Conservation (phyloP, 2,888 invertebrate genomes). For the Agriopis marginaria region DNA sequence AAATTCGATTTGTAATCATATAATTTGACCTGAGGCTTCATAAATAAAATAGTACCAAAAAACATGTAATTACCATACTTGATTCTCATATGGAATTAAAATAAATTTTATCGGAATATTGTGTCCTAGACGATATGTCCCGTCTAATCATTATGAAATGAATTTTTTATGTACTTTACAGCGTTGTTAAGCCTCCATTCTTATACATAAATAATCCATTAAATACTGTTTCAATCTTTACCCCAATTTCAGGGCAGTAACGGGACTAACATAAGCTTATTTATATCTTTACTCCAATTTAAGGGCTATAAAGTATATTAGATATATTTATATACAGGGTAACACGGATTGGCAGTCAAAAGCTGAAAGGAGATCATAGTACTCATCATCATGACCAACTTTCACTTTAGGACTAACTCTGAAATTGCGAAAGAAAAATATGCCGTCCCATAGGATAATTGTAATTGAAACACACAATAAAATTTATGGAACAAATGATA, state of each 20-base stretch:
- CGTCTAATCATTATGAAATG: neutral
- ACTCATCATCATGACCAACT: no score
- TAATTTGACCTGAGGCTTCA: neutral
- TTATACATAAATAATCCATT: neutral
- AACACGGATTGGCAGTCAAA: no score
- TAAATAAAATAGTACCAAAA: neutral
- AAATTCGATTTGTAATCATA: no score
- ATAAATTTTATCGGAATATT: neutral
- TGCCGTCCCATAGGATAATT: no score
- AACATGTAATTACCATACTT: neutral
- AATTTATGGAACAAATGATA: no score
- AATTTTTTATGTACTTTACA: conserved; percentile 3
- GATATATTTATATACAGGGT: no score
- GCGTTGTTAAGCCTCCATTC: neutral
- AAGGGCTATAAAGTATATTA: neutral
- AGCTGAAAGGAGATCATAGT: no score
- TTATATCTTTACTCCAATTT: neutral
- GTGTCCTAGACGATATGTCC: neutral
- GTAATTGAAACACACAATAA: no score
- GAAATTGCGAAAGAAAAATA: no score
- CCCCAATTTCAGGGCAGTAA: neutral
- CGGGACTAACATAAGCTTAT: no score
- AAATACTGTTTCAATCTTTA: neutral
- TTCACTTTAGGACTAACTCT: no score
- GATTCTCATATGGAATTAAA: neutral